Conservation (phyloP, 2,888 invertebrate species). For the Smittia aterrima region DNA sequence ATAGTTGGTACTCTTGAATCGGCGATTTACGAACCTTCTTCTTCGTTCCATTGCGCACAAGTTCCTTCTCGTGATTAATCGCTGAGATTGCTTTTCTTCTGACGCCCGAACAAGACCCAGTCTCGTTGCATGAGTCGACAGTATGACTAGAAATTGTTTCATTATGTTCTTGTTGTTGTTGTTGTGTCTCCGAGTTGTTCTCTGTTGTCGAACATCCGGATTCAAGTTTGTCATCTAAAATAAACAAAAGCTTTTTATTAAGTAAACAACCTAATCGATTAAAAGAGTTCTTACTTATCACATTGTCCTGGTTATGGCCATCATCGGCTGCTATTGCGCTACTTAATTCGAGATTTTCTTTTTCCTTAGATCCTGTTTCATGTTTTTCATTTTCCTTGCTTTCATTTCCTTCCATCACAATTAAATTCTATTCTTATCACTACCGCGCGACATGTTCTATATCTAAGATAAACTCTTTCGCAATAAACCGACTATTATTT, state of each 20-base stretch:
- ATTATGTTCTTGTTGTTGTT: background rate
- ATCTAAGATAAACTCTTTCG: background rate
- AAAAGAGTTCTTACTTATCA: slow-evolving; percentile 35
- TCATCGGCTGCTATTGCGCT: background rate
- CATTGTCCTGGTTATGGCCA: slow-evolving; percentile 15
- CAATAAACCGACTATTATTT: background rate
- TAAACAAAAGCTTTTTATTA: background rate
- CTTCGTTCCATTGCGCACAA: slow-evolving; percentile 59
- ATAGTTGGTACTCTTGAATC: slow-evolving; percentile 26
- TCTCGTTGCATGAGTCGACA: background rate
- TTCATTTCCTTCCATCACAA: slow-evolving; percentile 34
- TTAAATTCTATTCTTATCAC: slow-evolving; percentile 8
- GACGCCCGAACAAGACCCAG: slow-evolving; percentile 42
- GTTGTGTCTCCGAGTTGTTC: too few relatives aligned
- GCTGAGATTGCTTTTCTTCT: slow-evolving; percentile 41
- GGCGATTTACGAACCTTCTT: slow-evolving; percentile 60
- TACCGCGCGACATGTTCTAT: background rate
- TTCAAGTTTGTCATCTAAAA: slow-evolving; percentile 26
- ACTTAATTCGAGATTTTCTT: slow-evolving; percentile 6
- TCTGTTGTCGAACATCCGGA: slow-evolving; percentile 25
- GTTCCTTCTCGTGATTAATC: slow-evolving; percentile 42
- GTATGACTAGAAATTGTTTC: slow-evolving; percentile 34
- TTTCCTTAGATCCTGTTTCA: background rate
- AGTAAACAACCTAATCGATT: background rate
- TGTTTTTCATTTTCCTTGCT: slow-evolving; percentile 14